These are phyloP conservation scores for Gephyroberyx darwinii DNA, from an alignment of 2,797 vertebrate genomes.

Conservation along the genomic window DNA sequence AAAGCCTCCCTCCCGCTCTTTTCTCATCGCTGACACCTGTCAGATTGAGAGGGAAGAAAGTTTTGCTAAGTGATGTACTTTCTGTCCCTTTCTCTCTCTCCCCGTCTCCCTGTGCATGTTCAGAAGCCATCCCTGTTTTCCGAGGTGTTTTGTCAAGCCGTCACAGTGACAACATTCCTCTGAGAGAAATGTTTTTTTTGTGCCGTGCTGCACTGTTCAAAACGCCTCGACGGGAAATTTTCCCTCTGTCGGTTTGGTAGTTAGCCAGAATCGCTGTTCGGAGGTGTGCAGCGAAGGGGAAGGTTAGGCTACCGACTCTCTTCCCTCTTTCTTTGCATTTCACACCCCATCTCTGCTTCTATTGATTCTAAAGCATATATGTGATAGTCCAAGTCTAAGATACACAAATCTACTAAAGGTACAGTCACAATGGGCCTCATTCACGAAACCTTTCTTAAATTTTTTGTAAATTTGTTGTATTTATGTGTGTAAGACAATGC, in stretches of 20 bases:
- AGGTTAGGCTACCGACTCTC: background rate
- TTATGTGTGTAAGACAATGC: too few species aligned
- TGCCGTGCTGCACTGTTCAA: slow-evolving; percentile 4
- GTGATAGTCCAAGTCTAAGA: too few species aligned
- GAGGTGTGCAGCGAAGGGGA: background rate
- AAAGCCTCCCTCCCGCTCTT: slow-evolving; percentile 22
- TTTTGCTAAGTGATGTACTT: slow-evolving; percentile 52
- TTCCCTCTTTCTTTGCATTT: background rate
- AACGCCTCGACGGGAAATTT: slow-evolving; percentile 31
- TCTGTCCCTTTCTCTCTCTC: slow-evolving; percentile 23
- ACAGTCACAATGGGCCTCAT: too few species aligned
- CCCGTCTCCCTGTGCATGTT: slow-evolving; percentile 13
- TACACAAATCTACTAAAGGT: too few species aligned
- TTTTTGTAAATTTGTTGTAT: too few species aligned
- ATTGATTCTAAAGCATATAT: too few species aligned
- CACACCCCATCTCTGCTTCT: background rate
- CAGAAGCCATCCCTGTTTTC: slow-evolving; percentile 34
- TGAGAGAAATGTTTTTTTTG: slow-evolving; percentile 38
- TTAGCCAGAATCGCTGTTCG: slow-evolving; percentile 8
- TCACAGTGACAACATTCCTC: slow-evolving; percentile 35
- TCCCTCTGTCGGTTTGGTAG: slow-evolving; percentile 2
- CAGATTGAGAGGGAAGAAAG: slow-evolving; percentile 47
- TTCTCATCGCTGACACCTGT: slow-evolving; percentile 50
- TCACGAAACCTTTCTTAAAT: too few species aligned
- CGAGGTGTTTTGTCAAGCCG: slow-evolving; percentile 48